phyloP scores from a whole-genome alignment of 2,113 vertebrate species.

The Ptyas mucosa region DNA sequence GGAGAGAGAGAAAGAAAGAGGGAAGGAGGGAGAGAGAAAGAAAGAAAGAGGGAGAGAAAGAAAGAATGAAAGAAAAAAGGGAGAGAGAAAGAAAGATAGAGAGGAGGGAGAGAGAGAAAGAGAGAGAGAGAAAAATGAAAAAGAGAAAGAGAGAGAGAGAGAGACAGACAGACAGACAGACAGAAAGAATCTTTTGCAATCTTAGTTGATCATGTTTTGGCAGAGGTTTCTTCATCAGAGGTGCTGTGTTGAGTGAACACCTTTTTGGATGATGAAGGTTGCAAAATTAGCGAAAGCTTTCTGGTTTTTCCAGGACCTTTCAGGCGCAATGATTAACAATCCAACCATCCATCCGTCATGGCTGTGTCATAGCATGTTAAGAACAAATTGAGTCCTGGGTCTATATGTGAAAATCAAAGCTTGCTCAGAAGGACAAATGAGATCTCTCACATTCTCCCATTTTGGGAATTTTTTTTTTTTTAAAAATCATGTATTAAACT shows the following conservation, averaged over 20 bases:
- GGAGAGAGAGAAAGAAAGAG: no score
- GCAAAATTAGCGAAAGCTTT: background rate
- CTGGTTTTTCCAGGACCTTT: background rate
- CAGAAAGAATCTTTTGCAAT: background rate
- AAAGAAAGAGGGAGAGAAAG: no score
- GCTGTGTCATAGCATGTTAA: background rate
- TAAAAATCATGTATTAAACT: background rate
- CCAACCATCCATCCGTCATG: background rate
- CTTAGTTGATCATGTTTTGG: background rate
- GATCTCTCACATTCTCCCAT: background rate
- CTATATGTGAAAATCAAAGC: background rate
- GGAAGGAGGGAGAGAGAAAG: fast-evolving
- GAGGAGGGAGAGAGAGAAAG: no score
- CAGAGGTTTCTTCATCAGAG: background rate
- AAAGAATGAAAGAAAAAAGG: fast-evolving
- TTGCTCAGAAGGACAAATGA: background rate
- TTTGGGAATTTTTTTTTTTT: background rate
- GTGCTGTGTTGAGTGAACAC: background rate
- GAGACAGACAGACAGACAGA: background rate
- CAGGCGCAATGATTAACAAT: background rate
- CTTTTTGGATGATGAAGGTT: background rate
- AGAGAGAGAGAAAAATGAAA: no score
- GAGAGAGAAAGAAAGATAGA: no score
- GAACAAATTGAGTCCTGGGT: background rate
- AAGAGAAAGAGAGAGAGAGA: no score